Base-by-base conservation (phyloP, 2,797 vertebrate species). In the Luscinia luscinia region DNA sequence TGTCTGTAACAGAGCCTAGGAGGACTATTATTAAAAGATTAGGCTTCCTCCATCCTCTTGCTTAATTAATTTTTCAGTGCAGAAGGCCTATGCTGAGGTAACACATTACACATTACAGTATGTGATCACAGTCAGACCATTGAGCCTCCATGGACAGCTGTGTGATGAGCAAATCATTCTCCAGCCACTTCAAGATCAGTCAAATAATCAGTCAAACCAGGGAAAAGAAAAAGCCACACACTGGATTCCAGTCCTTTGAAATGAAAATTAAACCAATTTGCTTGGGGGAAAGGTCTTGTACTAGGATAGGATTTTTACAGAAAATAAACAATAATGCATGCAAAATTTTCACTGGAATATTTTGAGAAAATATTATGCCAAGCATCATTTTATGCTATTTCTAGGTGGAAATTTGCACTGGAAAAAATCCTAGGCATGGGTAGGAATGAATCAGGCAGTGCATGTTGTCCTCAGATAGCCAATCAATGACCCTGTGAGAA, bases 11-110 rank as follows among this genome's bases (percentile, higher is more conserved):
- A 94, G 23, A 93, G 43, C 28, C 58, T 89, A 68, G 78, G 63
- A 88, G 43, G 28, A 64, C 69, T 78, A 66, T 78, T 94, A 91
- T 86, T 89, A 94, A 92, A 93, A 95, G 54, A 94, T 76, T 79
- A 95, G 34, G 11, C 52, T 84, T 43, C 59, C 58, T 85, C 34
- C 48, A 78, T 57, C 12, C 23, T 84, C 89, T 72, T 66, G 48
- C 16, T 59, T 87, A 66, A 92, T 89, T 61, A 72, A 76, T 88
- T 84, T 94, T 91, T 89, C 76, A 84, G 15, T 1, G 20, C 26
- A 57, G n/a, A 84, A 81, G 34, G 74, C 62, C 69, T 41, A 46
- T 26, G 2, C 46, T 85, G 78, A 62, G 52, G 48, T 58, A 89
- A 87, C n/a, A 21, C 19, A 23, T 51, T 43, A 87, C n/a, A 21